Conservation (phyloP, 2,888 invertebrate species). For the Ommatoiulus sabulosus region DNA sequence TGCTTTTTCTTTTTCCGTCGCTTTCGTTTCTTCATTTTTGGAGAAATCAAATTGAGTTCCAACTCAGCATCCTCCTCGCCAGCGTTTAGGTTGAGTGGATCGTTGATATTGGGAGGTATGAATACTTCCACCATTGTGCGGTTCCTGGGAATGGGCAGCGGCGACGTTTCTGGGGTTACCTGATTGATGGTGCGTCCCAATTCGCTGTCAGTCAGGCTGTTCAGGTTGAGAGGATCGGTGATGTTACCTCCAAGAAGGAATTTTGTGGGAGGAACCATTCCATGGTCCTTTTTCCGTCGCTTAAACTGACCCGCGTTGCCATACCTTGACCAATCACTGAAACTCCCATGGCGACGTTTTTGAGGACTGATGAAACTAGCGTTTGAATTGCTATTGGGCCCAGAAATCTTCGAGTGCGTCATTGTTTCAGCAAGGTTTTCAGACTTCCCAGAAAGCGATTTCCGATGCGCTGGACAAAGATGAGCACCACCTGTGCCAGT, state of each 20-base stretch:
- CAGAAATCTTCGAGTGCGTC: not conserved
- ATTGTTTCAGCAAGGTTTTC: not conserved
- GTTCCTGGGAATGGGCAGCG: conserved; percentile 84
- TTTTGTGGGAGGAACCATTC: conserved; percentile 86
- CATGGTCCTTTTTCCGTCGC: conserved; percentile 77
- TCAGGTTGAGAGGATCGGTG: conserved; percentile 92
- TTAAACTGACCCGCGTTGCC: conserved; percentile 74
- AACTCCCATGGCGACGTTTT: conserved; percentile 50
- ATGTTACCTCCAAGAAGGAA: conserved; percentile 95
- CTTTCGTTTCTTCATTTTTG: conserved; percentile 62
- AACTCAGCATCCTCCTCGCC: conserved; percentile 84
- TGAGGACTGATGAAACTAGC: not conserved
- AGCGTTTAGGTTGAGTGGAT: conserved; percentile 84
- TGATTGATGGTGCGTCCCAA: conserved; percentile 66
- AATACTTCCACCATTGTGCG: conserved; percentile 81
- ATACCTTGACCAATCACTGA: not conserved
- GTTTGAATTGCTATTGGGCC: not conserved
- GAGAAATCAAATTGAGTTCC: conserved; percentile 61
- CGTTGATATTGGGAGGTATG: conserved; percentile 91
- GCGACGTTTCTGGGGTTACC: conserved; percentile 93
- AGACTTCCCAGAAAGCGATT: conserved; percentile 2
- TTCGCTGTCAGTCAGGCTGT: conserved; percentile 77
- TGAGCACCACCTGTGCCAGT: not conserved
- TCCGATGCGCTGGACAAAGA: not conserved
- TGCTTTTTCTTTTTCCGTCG: conserved; percentile 62